Evolutionary conservation across 2,797 vertebrate species (phyloP), one percentile per base, ranked within the genome.

Genomic region (Craterocephalus amniculus): DNA sequence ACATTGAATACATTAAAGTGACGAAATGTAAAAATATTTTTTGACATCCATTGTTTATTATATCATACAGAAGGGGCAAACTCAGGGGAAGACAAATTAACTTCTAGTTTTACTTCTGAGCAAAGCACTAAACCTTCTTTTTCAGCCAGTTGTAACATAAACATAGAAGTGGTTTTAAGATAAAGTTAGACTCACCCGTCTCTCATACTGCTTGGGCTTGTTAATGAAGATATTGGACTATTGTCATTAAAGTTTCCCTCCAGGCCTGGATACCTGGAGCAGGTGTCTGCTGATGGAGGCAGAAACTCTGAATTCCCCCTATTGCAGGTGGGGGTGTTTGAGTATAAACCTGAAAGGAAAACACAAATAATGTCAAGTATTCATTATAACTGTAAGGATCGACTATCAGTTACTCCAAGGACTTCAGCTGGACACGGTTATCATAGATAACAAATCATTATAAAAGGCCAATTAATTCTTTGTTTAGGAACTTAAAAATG

Each of bases 321-420:
- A 0, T 81, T 95, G 38, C 92, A 94, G 76, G 86, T 85, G 29
- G 68, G 75, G 77, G 92, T 92, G 76, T 90, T 91, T 20, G 91
- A 90, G 83, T 94, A 96, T 66, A 95, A 83, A 55, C 95, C 96
- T 97, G 91, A 64, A 76, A 92, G 76, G 74, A 6, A 83, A 13
- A 54, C 4, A 45, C 11, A 57, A 9, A 27, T 10, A 56, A 11
- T 14, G 27, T 55, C 20, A 55, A 22, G 31, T 22, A 56, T 32
- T 66, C 5, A 43, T 38, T 38, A 31, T 18, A 18, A 6, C 26
- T 26, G 22, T 24, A 22, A 11, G 26, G 14, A 2, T 26, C 11
- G 2, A 40, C 38, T 40, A 18, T 43, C 14, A 16, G 20, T n/a
- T 20, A n/a, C 43, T n/a, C 43, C 7, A 45, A 45, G 18, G 32